These are phyloP conservation scores for Parelbella ahira DNA, from an alignment of 2,888 invertebrate genomes.

Conservation along the genomic window DNA sequence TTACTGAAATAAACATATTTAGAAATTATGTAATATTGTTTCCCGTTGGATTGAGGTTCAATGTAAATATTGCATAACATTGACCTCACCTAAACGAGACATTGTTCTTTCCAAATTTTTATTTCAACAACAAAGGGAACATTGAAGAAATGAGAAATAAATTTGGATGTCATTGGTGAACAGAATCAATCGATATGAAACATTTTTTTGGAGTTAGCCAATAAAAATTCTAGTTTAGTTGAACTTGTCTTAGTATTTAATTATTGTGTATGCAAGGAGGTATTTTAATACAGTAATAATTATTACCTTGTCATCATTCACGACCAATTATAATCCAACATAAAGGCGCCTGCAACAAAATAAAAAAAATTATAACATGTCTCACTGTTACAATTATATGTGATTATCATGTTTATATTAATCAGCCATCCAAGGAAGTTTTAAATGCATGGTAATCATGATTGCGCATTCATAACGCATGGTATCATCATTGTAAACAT, in stretches of 20 bases:
- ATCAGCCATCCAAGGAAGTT: slow-evolving; percentile 81
- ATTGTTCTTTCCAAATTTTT: slow-evolving; percentile 57
- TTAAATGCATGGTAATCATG: slow-evolving; percentile 77
- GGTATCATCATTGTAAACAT: slow-evolving; percentile 62
- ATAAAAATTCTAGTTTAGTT: too few relatives aligned
- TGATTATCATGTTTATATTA: too few relatives aligned
- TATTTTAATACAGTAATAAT: too few relatives aligned
- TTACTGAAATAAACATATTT: too few relatives aligned
- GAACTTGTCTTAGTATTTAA: too few relatives aligned
- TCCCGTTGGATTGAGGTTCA: slow-evolving; percentile 76
- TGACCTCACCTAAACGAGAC: slow-evolving; percentile 75
- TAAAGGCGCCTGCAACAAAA: slow-evolving; percentile 1
- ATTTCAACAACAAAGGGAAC: slow-evolving; percentile 44
- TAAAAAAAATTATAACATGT: not conserved
- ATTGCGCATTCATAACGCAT: slow-evolving; percentile 78
- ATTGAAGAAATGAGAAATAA: slow-evolving; percentile 37
- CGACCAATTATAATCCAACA: too few relatives aligned
- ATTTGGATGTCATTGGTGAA: too few relatives aligned
- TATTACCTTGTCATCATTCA: too few relatives aligned
- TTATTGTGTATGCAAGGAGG: too few relatives aligned
- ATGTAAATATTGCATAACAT: slow-evolving; percentile 54
- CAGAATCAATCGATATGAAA: too few relatives aligned
- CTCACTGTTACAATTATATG: not conserved
- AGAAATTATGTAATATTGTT: too few relatives aligned
- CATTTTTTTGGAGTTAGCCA: too few relatives aligned